Base-by-base conservation (phyloP, 2,797 vertebrate genomes). In the Manis javanica region DNA sequence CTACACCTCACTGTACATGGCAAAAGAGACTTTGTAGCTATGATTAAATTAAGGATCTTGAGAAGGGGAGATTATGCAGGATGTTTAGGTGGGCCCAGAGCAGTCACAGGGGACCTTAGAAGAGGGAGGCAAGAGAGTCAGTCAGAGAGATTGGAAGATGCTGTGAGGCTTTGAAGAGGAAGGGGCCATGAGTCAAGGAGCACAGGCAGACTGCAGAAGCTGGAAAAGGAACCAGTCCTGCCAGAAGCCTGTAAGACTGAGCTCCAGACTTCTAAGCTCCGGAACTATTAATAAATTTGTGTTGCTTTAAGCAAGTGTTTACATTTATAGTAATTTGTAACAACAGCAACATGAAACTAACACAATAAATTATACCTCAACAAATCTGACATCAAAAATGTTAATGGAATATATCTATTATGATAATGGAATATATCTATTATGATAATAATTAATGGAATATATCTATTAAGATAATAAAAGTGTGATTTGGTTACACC, bases 271-370 rank as follows among this genome's bases (percentile, higher is more conserved):
- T 91, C 12, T 51, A 15, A 59, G 37, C 55, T 85, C 66, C n/a
- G 71, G 59, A 49, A 84, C 31, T 55, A 2, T 26, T 37, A 95
- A 90, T 75, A 68, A 68, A 81, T 77, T 19, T n/a, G 7, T 42
- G 34, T 72, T 82, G 9, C 72, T 95, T 82, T 90, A 89, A 97
- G 24, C 31, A 37, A 68, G 2, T 29, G 49, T 83, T 86, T 49
- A 90, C 85, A 37, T 72, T 63, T 94, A 34, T 42, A 24, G n/a
- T 79, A 75, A 84, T 59, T 55, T 87, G 42, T 82, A 90, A 90
- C 18, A 90, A 90, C 18, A 78, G 14, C 37, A 85, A 86, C 3
- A 89, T 63, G n/a, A 95, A 93, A 92, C 23, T 61, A 71, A 87
- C 49, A 90, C 9, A 90, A 34, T 34, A 34, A 89, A 89, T 64